Evolutionary conservation across 2,113 vertebrate genomes (phyloP).

Genomic region (Cyphomyrus plagiostoma): DNA sequence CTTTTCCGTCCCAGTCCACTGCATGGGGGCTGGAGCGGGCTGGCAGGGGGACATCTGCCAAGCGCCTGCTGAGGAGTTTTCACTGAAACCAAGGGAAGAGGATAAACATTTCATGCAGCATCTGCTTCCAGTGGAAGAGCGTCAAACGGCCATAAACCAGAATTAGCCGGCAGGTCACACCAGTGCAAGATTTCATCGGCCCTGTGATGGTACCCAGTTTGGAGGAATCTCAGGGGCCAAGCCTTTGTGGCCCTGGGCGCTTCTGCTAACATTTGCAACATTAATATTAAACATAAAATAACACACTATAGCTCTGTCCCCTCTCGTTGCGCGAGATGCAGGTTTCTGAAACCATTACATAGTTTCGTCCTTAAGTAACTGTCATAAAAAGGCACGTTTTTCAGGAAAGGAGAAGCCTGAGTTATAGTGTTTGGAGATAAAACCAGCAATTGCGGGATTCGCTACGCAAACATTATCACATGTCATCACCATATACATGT

Average conservation of each 20-base stretch:
- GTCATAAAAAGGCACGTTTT: constrained; percentile 19
- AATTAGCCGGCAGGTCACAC: not conserved
- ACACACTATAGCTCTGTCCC: constrained; percentile 18
- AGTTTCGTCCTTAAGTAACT: constrained; percentile 25
- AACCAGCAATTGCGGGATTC: constrained; percentile 28
- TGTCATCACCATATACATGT: constrained; percentile 21
- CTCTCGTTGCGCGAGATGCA: not conserved
- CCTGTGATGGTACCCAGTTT: not conserved
- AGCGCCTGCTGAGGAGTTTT: not conserved
- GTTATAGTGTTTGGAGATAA: constrained; percentile 27
- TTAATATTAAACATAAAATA: constrained; percentile 14
- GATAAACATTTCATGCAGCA: not conserved
- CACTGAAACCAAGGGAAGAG: not conserved
- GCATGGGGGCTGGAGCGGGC: not conserved
- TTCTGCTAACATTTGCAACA: not conserved
- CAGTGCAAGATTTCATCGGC: not conserved
- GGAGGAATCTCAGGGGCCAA: not conserved
- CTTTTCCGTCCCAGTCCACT: not conserved
- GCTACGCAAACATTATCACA: constrained; percentile 31
- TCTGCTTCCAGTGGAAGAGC: not conserved
- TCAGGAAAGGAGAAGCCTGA: constrained; percentile 4
- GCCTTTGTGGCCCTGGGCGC: not conserved
- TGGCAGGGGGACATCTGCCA: not conserved
- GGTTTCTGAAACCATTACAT: constrained; percentile 20
- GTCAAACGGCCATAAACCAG: not conserved